Base-by-base conservation (phyloP, 1,140 invertebrate genomes). In the Pissodes strobi region DNA sequence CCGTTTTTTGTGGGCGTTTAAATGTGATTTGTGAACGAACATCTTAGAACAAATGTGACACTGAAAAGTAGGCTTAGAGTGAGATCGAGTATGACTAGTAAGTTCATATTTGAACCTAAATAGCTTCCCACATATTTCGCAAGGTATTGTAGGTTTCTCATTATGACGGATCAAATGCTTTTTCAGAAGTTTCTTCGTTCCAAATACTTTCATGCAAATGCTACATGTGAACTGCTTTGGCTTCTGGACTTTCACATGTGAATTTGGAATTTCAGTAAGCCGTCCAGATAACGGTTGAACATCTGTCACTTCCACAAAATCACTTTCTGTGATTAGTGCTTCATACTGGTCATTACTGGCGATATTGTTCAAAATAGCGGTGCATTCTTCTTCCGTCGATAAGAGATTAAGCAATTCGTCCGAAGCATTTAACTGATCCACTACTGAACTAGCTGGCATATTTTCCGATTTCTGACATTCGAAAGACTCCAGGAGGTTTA, bases 11-110 rank as follows among this genome's bases (percentile, higher is more conserved):
- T 92, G 89, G 10, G 83, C 83, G 2, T 85, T 85, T 49, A 91
- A 77, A 64, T 90, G 81, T 0, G 86, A 85, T 19, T 85, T 82
- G 1, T 89, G 82, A 3, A 85, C 87, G 71, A 93, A 93, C 8
- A 84, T 82, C 62, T 87, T 86, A 0, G 69, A 63, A 27, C 76
- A 78, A 8, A 76, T 59, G 12, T 76, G 68, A 37, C 77, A 78
- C 17, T 71, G 67, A 57, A 67, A 76, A 5, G 64, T 62, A 13
- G 77, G 76, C n/a, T 75, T 64, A 8, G 66, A 49, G 45, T 74
- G 73, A 6, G 53, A 45, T 2, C 61, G 59, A 19, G 43, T 34
- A 23, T 74, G 71, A 6, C 63, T 51, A 10, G 38, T 71, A 0
- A 74, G 48, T 18, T 69, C 62, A 23, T 72, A 69, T 15, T 66